Conservation (phyloP, 2,113 vertebrate genomes). For the Ciconia stormi region DNA sequence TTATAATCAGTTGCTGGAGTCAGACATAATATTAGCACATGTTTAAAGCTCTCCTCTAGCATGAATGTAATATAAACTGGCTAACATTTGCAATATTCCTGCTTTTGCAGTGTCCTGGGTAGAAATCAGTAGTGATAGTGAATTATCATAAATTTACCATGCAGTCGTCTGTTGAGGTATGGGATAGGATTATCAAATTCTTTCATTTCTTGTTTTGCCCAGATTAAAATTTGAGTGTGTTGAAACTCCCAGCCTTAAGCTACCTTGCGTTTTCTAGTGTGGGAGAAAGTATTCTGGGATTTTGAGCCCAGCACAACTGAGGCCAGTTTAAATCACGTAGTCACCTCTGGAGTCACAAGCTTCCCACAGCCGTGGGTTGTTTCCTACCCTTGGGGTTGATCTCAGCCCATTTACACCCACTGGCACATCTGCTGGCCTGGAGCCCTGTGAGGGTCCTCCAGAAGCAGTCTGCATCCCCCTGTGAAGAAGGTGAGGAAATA, state of each 20-base stretch:
- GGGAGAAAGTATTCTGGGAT: not conserved
- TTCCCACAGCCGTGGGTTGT: not conserved
- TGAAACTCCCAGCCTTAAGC: not conserved
- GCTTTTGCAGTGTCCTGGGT: not conserved
- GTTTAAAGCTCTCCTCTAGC: not conserved
- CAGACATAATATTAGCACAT: not conserved
- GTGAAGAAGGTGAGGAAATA: not conserved
- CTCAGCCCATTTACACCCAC: not conserved
- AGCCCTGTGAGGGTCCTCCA: not conserved
- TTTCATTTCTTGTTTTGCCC: not conserved
- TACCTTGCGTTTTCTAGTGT: not conserved
- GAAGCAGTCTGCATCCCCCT: not conserved
- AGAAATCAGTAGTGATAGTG: not conserved
- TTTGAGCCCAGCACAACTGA: not conserved
- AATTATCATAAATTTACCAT: not conserved
- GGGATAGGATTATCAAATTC: not conserved
- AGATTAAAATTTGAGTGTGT: not conserved
- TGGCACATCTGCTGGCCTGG: not conserved
- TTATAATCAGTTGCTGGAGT: not conserved
- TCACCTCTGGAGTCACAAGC: not conserved
- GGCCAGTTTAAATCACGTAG: not conserved
- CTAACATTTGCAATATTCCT: not conserved
- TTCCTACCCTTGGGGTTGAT: not conserved
- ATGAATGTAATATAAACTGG: not conserved
- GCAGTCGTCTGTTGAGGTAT: not conserved